Evolutionary conservation across 2,797 vertebrate species (phyloP).

Genomic region (Vultur gryphus): DNA sequence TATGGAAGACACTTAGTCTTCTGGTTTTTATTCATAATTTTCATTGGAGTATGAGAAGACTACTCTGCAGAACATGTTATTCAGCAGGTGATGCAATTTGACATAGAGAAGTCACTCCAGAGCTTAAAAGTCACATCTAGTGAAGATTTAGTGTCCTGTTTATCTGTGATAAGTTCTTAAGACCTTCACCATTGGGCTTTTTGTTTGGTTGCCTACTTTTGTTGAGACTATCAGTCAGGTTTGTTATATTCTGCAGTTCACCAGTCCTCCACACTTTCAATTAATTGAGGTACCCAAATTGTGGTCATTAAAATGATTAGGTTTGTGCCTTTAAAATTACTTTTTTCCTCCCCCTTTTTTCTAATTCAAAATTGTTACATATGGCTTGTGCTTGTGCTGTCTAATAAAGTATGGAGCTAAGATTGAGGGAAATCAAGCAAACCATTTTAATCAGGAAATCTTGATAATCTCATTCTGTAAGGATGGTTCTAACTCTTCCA

Average conservation of each 20-base stretch:
- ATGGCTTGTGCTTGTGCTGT: background rate
- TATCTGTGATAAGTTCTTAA: background rate
- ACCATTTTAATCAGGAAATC: background rate
- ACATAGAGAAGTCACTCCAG: background rate
- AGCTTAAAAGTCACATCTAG: background rate
- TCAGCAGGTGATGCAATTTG: background rate
- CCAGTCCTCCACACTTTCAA: background rate
- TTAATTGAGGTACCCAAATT: background rate
- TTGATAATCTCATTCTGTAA: background rate
- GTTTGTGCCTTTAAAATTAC: background rate
- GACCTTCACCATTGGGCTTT: background rate
- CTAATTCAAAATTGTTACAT: background rate
- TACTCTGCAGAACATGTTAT: background rate
- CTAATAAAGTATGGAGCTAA: background rate
- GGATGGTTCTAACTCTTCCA: background rate
- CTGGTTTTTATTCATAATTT: background rate
- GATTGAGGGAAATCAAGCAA: background rate
- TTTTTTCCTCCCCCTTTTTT: background rate
- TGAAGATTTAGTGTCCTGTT: background rate
- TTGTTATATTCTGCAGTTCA: background rate
- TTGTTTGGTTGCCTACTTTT: background rate
- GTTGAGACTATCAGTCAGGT: background rate
- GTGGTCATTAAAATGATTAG: background rate
- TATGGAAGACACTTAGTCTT: background rate
- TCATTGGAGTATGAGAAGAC: background rate